Percentiles rank a stretch among this genome's conserved stretches.
Conservation (phyloP, 1,140 invertebrate genomes). For the Drosophila nigromelanica region DNA sequence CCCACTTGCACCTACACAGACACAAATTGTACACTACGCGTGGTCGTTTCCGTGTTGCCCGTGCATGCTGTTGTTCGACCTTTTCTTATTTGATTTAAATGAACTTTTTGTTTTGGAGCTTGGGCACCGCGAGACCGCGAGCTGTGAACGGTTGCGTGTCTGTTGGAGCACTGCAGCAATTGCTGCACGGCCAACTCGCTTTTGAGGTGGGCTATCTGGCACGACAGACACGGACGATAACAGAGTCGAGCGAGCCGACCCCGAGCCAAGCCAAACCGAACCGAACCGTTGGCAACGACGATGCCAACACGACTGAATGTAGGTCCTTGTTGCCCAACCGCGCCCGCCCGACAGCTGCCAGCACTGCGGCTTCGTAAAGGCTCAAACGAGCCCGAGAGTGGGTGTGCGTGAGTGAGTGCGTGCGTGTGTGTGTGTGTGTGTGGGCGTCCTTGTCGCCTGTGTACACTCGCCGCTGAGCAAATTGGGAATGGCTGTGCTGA, state of each 20-base stretch:
- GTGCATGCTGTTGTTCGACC: background rate
- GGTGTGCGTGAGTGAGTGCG: slow-evolving; percentile 1
- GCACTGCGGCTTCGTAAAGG: slow-evolving; percentile 22
- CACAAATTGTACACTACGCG: slow-evolving; percentile 60
- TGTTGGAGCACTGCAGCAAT: slow-evolving; percentile 69
- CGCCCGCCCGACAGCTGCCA: slow-evolving; percentile 53
- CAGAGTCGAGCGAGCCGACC: slow-evolving; percentile 1
- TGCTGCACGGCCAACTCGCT: slow-evolving; percentile 58
- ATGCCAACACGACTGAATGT: slow-evolving; percentile 64
- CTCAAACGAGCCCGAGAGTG: slow-evolving; percentile 27
- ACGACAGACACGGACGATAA: slow-evolving; percentile 45
- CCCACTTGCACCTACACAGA: slow-evolving; percentile 3
- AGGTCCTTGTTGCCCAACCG: slow-evolving; percentile 77
- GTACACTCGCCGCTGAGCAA: slow-evolving; percentile 43
- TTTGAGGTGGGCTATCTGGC: slow-evolving; percentile 61
- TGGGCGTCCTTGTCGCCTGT: slow-evolving; percentile 62
- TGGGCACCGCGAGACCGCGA: slow-evolving; percentile 38
- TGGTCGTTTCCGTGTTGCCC: slow-evolving; percentile 68
- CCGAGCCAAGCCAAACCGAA: slow-evolving; percentile 10
- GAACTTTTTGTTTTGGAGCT: background rate
- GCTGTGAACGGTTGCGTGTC: slow-evolving; percentile 72
- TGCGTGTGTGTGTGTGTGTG: slow-evolving; percentile 28
- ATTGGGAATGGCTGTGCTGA: slow-evolving; percentile 27
- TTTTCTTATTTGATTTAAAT: background rate
- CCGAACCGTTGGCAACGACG: slow-evolving; percentile 27